Conservation (phyloP, 1,140 invertebrate genomes). For the Microvelia longipes region DNA sequence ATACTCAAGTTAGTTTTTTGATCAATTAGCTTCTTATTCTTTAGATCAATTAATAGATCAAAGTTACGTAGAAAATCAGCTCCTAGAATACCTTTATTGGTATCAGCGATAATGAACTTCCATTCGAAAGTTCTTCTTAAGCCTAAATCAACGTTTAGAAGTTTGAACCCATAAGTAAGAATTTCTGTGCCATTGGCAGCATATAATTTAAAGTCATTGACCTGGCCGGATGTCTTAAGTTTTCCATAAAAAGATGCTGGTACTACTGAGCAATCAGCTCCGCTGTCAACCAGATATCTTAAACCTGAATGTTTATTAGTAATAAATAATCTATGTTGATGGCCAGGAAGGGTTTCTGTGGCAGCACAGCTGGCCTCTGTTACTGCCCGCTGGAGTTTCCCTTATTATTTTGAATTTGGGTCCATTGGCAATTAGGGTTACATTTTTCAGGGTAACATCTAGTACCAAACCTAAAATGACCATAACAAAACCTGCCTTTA, state of each 20-base stretch:
- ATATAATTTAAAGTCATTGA: too few relatives aligned
- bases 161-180: too few relatives aligned
- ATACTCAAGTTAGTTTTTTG: neutral
- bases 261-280: neutral
- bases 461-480: neutral
- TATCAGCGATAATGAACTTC: too few relatives aligned
- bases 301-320: neutral
- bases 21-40: constrained; percentile 5
- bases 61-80: constrained; percentile 4
- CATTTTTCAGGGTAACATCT: neutral
- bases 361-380: neutral
- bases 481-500: neutral
- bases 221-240: too few relatives aligned
- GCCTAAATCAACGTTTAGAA: too few relatives aligned
- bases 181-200: too few relatives aligned
- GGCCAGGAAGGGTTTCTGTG: neutral
- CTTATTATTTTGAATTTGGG: too few relatives aligned
- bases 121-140: too few relatives aligned
- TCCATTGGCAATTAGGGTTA: neutral
- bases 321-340: neutral
- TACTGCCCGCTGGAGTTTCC: constrained; percentile 2
- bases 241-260: too few relatives aligned
- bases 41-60: constrained; percentile 5
- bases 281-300: neutral
- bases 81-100: constrained; percentile 1